These are phyloP conservation scores for Cyclina sinensis DNA, from an alignment of 1,140 invertebrate genomes.

Conservation along the genomic window DNA sequence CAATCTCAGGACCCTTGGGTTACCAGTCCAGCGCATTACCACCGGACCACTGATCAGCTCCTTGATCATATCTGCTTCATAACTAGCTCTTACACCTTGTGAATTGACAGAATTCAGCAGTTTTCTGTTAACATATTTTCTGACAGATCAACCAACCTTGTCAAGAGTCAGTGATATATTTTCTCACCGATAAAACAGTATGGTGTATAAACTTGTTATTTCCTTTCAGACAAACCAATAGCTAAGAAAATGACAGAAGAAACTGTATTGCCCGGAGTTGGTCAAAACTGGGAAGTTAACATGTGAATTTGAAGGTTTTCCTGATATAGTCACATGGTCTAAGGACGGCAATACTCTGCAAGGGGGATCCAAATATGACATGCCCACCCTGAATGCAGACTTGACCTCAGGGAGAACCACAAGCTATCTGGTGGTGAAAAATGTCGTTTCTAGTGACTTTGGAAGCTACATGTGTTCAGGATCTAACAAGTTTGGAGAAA, in stretches of 20 bases:
- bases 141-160: too few species aligned
- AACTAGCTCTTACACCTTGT: too few species aligned
- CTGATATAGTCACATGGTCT: slow-evolving; percentile 52
- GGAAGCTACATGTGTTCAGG: slow-evolving; percentile 64
- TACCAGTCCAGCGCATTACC: too few species aligned
- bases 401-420: not conserved
- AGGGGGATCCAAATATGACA: not conserved
- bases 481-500: slow-evolving; percentile 61
- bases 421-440: slow-evolving; percentile 10
- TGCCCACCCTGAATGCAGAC: not conserved
- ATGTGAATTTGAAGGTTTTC: slow-evolving; percentile 65
- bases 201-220: too few species aligned
- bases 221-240: slow-evolving; percentile 50
- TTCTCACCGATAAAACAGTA: too few species aligned
- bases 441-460: slow-evolving; percentile 52
- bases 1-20: too few species aligned
- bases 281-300: not conserved
- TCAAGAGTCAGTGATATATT: too few species aligned
- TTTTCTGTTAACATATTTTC: too few species aligned
- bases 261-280: slow-evolving; percentile 16
- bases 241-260: slow-evolving; percentile 26
- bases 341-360: slow-evolving; percentile 32
- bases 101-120: too few species aligned
- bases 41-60: too few species aligned
- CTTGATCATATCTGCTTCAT: too few species aligned